phyloP scores from a whole-genome alignment of 2,797 vertebrate genomes.

The Poeciliopsis paucimaculata region DNA sequence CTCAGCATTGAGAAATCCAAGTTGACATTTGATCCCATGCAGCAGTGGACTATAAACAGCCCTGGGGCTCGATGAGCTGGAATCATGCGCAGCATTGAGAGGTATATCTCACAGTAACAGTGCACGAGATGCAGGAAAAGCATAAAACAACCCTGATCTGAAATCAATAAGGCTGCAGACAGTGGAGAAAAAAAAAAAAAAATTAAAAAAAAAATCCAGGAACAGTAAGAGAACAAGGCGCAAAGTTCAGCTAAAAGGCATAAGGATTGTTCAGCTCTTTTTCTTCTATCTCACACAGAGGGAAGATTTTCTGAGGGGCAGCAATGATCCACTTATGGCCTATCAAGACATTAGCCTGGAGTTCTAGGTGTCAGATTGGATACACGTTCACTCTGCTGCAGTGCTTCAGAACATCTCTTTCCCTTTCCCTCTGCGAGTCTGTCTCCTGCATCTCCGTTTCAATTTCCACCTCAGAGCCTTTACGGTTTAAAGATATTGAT shows the following conservation, averaged over 20 bases:
- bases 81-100: constrained; percentile 42
- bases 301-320: constrained; percentile 62
- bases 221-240: constrained; percentile 44
- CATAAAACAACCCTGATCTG: constrained; percentile 64
- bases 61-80: constrained; percentile 47
- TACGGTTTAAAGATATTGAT: constrained; percentile 92
- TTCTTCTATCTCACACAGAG: constrained; percentile 42
- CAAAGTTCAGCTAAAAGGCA: constrained; percentile 52
- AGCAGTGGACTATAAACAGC: constrained; percentile 47
- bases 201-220: constrained; percentile 21
- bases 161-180: constrained; percentile 74
- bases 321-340: constrained; percentile 73
- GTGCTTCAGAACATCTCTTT: constrained; percentile 76
- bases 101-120: constrained; percentile 42
- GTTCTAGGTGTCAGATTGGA: constrained; percentile 86
- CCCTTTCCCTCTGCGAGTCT: constrained; percentile 23
- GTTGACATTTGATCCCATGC: constrained; percentile 47
- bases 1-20: constrained; percentile 13
- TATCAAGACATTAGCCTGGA: constrained; percentile 81
- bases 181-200: constrained; percentile 48
- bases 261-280: constrained; percentile 39
- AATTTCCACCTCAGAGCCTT: constrained; percentile 82
- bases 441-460: constrained; percentile 74
- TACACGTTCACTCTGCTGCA: constrained; percentile 79
- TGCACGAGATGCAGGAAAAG: constrained; percentile 50